Evolutionary conservation across 2,797 vertebrate genomes (phyloP).

Genomic region (Karalla daura): DNA sequence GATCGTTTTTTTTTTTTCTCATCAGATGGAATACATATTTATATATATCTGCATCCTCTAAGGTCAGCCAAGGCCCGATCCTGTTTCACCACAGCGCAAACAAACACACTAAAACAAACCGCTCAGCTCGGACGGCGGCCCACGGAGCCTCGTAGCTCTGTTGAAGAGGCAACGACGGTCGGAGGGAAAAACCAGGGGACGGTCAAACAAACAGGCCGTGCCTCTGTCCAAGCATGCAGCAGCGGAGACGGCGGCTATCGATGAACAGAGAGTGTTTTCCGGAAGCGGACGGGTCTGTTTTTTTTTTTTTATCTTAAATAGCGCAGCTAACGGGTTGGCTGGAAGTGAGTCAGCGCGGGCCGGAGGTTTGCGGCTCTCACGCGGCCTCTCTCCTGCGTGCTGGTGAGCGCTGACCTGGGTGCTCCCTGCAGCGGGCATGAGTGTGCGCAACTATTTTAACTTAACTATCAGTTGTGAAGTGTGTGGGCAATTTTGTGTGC

Average conservation of each 20-base stretch:
- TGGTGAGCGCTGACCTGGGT: constrained; percentile 57
- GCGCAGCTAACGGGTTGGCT: constrained; percentile 36
- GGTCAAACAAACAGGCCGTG: constrained; percentile 49
- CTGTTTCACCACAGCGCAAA: constrained; percentile 62
- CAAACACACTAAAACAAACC: constrained; percentile 67
- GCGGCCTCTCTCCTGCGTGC: constrained; percentile 59
- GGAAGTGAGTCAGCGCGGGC: constrained; percentile 65
- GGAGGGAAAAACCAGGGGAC: constrained; percentile 24
- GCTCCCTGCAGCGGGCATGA: constrained; percentile 54
- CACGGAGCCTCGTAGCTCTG: constrained; percentile 15
- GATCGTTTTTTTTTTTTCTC: no score
- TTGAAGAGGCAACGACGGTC: constrained; percentile 47
- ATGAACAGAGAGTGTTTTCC: constrained; percentile 46
- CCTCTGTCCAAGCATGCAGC: constrained; percentile 10
- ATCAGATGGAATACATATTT: constrained; percentile 34
- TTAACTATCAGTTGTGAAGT: constrained; percentile 74
- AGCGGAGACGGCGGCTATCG: constrained; percentile 40
- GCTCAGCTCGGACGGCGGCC: constrained; percentile 27
- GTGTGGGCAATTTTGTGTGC: constrained; percentile 50
- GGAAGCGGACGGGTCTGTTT: constrained; percentile 9
- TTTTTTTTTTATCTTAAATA: constrained; percentile 67
- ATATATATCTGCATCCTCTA: constrained; percentile 46
- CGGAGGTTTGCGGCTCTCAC: constrained; percentile 70
- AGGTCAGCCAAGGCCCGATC: constrained; percentile 37
- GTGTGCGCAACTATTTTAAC: constrained; percentile 73